phyloP scores from a whole-genome alignment of 2,113 vertebrate species.

The Eptesicus fuscus region DNA sequence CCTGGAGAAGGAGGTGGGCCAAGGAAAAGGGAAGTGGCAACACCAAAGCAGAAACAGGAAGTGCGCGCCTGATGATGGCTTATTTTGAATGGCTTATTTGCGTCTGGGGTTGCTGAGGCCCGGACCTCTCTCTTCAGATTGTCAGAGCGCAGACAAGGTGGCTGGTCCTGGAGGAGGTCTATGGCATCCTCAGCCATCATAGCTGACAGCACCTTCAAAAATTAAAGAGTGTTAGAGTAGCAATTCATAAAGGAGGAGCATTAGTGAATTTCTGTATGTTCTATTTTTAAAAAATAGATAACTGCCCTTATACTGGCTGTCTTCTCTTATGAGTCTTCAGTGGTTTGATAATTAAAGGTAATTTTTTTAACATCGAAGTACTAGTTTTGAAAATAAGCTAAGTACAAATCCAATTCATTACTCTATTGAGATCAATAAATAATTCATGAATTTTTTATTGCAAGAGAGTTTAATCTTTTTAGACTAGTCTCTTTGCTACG shows the following conservation, averaged over 20 bases:
- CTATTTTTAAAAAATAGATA: not conserved
- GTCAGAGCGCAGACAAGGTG: not conserved
- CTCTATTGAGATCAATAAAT: not conserved
- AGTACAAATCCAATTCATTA: not conserved
- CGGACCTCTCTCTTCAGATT: not conserved
- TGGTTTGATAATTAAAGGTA: not conserved
- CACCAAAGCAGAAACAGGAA: not conserved
- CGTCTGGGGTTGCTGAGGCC: not conserved
- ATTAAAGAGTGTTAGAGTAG: not conserved
- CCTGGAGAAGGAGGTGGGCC: not conserved
- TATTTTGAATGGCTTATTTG: fast-evolving
- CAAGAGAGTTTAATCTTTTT: not conserved
- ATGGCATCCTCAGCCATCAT: not conserved
- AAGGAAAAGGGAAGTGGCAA: not conserved
- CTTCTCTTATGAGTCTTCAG: not conserved
- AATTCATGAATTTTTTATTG: not conserved
- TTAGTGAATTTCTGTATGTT: not conserved
- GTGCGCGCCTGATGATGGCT: fast-evolving
- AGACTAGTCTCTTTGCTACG: not conserved
- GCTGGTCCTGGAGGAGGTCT: not conserved
- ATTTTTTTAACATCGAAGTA: not conserved
- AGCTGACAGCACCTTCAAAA: not conserved
- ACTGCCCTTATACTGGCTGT: not conserved
- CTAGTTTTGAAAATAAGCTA: not conserved
- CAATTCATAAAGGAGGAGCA: not conserved